Evolutionary conservation across 2,113 vertebrate species (phyloP).

Genomic region (Myotis lucifugus): DNA sequence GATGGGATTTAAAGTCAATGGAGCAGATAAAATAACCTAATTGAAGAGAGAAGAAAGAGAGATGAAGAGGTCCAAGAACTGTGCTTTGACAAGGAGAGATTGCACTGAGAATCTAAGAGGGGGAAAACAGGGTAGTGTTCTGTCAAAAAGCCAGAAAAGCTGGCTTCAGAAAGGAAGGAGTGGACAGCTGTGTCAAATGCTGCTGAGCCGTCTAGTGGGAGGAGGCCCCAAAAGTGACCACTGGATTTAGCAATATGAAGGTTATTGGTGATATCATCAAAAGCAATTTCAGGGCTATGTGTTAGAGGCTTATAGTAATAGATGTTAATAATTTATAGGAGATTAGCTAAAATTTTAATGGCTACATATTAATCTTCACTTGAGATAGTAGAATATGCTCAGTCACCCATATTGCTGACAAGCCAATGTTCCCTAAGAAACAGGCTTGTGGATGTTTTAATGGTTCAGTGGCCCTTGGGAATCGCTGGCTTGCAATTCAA

Average conservation of each 20-base stretch:
- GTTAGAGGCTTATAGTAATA: neutral
- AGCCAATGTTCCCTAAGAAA: neutral
- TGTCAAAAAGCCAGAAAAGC: neutral
- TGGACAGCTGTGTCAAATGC: neutral
- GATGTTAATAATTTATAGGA: neutral
- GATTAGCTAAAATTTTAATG: constrained; percentile 15
- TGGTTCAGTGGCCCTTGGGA: neutral
- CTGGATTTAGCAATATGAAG: neutral
- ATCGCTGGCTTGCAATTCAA: neutral
- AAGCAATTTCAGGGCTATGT: neutral
- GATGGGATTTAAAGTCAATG: neutral
- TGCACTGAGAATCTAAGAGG: neutral
- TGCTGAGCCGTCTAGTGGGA: neutral
- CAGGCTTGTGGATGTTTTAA: neutral
- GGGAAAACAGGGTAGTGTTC: no score
- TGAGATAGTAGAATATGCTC: neutral
- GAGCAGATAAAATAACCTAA: neutral
- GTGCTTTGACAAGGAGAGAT: neutral
- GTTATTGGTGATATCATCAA: neutral
- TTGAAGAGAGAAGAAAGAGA: neutral
- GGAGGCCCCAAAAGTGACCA: neutral
- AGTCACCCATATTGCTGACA: neutral
- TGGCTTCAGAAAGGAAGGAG: neutral
- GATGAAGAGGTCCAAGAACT: neutral
- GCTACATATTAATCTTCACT: neutral